A percentile compares a stretch with the other conserved stretches of the same genome.
Evolutionary conservation across 2,888 invertebrate species (phyloP).

Genomic region (Rugalucina vietnamica): DNA sequence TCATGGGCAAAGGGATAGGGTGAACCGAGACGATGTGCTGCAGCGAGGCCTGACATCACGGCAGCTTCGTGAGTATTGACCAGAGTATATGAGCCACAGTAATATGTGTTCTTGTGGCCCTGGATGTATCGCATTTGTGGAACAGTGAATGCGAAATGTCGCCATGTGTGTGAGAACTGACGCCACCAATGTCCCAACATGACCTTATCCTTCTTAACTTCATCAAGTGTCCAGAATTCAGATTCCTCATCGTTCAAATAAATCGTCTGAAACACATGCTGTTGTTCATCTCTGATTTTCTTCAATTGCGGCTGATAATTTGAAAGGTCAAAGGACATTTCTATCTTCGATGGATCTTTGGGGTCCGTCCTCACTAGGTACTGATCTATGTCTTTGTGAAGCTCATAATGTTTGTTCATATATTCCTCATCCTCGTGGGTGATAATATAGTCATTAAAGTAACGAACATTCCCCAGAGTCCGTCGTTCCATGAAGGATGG

Average conservation of each 20-base stretch:
- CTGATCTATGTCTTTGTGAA: constrained; percentile 72
- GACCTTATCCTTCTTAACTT: constrained; percentile 70
- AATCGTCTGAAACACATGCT: constrained; percentile 77
- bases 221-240: constrained; percentile 69
- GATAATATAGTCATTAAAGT: constrained; percentile 75
- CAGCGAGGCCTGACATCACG: constrained; percentile 76
- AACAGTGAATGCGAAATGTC: constrained; percentile 76
- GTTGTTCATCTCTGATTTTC: constrained; percentile 42
- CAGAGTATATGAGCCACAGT: constrained; percentile 75
- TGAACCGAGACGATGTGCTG: constrained; percentile 73
- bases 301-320: constrained; percentile 77
- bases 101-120: constrained; percentile 71
- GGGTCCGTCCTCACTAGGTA: constrained; percentile 73
- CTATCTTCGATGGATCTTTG: constrained; percentile 71
- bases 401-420: constrained; percentile 75
- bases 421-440: constrained; percentile 77
- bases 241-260: constrained; percentile 70
- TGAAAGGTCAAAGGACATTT: constrained; percentile 78
- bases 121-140: constrained; percentile 75
- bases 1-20: constrained; percentile 75
- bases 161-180: constrained; percentile 77
- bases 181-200: constrained; percentile 73
- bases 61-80: constrained; percentile 77
- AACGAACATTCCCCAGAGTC: constrained; percentile 74
- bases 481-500: constrained; percentile 69